Evolutionary conservation across 2,797 vertebrate species (phyloP), one percentile per base, ranked within the genome.

Genomic region (Gobionotothen gibberifrons): DNA sequence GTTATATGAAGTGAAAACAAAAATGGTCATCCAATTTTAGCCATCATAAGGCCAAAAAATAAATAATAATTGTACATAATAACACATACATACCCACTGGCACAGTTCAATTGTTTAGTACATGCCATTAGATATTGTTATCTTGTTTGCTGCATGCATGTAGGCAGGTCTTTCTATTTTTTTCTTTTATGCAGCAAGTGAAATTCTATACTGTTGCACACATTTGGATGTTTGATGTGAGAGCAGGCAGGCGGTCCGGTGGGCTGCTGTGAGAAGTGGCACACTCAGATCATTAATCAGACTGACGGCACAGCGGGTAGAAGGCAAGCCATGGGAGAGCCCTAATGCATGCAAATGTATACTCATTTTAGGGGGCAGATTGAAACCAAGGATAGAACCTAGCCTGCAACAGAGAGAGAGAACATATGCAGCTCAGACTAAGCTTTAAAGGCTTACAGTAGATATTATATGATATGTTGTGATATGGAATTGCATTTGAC

Each of bases 301-400:
- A 89, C 84, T 92, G 90, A 92, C 84, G 90, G 90, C 90, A 48
- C 92, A 90, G 91, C 88, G 88, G 90, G 93, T 87, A 90, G 87
- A 89, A 85, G 92, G 92, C 90, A 81, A 93, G 89, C 91, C 89
- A 90, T 81, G 69, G 93, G 92, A 93, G 92, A 92, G 90, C 72
- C 79, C 91, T 93, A 94, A 94, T 93, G 93, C 91, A 94, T 93
- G 93, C 93, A 94, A 93, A 95, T 93, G 91, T 92, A 91, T 90
- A 91, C 88, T 93, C 89, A 82, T 90, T 92, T 92, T 79, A 36
- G 83, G 86, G 87, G 92, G 87, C 90, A 93, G 86, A 85, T 94
- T 90, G 92, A 93, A 36, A 88, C 87, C 93, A 94, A 93, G 91
- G 90, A 92, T 91, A 90, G 82, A 87, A 78, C 78, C 82, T 81